Evolutionary conservation across 2,888 invertebrate species (phyloP).

Genomic region (Timandra comae): DNA sequence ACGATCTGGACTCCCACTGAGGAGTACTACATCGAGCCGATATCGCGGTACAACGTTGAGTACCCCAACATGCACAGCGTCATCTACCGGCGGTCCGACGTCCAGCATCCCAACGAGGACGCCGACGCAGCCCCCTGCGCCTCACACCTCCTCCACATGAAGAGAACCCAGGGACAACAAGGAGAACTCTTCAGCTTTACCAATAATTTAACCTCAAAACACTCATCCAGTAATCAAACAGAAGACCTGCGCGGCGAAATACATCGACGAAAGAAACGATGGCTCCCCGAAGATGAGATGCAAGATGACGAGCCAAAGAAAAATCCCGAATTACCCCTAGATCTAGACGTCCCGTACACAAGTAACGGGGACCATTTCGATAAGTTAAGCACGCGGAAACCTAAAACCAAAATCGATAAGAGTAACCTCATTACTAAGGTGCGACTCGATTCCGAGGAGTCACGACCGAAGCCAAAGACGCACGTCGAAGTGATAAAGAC

Average conservation of each 20-base stretch:
- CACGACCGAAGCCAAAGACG: constrained; percentile 80
- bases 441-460: constrained; percentile 69
- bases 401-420: constrained; percentile 72
- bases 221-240: constrained; percentile 44
- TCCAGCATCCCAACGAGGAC: constrained; percentile 69
- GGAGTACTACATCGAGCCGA: constrained; percentile 90
- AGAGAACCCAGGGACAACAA: constrained; percentile 48
- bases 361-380: constrained; percentile 76
- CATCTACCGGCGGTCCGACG: constrained; percentile 89
- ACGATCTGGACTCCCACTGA: constrained; percentile 86
- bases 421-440: constrained; percentile 74
- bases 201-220: constrained; percentile 40
- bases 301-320: constrained; percentile 77
- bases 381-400: constrained; percentile 65
- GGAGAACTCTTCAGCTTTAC: constrained; percentile 62
- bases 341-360: constrained; percentile 80
- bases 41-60: constrained; percentile 79
- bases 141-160: constrained; percentile 78
- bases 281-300: constrained; percentile 82
- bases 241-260: constrained; percentile 58
- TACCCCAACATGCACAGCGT: constrained; percentile 84
- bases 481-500: constrained; percentile 82
- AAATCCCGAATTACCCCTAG: constrained; percentile 80
- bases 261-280: constrained; percentile 75
- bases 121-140: constrained; percentile 68